Base-by-base conservation (phyloP, 2,888 invertebrate species). In the Agapetus fuscipes region DNA sequence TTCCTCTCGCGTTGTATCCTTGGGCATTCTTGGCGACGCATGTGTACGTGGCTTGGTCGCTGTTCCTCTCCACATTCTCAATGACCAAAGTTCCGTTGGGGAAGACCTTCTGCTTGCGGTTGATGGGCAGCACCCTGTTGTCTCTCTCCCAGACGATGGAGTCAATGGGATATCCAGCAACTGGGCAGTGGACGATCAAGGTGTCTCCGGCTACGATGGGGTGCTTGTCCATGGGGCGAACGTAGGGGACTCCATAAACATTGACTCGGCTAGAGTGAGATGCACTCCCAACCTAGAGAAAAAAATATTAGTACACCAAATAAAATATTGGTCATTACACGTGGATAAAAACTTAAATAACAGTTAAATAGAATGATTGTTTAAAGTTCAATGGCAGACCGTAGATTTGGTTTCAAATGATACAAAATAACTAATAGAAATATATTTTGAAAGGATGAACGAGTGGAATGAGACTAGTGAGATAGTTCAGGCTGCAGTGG, bases 61-160 rank as follows among this genome's bases (percentile, higher is more conserved):
- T 86, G 55, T 79, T 76, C 32, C 91, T 76, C 64, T 94, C 91
- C 5, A 95, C 91, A 59, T 93, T 90, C 62, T 90, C 87, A 54
- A 95, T 93, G 49, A 90, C 87, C 3, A 96, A 74, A 0, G 91
- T 91, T 48, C 94, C 94, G 58, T 94, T 93, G 39, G 84, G 83
- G 66, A 88, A 90, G 36, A 93, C 89, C 54, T 88, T 89, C 61
- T 95, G 95, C 55, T 94, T 88, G 54, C 94, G 80, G 66, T 93
- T 94, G 65, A 91, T 90, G 37, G 95, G 95, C 46, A 95, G 68
- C 14, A 83, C 79, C 41, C 89, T 80, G 54, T 80, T 81, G 77
- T 90, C 88, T 63, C 90, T 77, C 66, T 90, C 91, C 95, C 95
- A 96, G n/a, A 87, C 85, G 53, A 94, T 88, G 31, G 83, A 82